phyloP scores from a whole-genome alignment of 1,140 invertebrate species.

The Cotesia vestalis region DNA sequence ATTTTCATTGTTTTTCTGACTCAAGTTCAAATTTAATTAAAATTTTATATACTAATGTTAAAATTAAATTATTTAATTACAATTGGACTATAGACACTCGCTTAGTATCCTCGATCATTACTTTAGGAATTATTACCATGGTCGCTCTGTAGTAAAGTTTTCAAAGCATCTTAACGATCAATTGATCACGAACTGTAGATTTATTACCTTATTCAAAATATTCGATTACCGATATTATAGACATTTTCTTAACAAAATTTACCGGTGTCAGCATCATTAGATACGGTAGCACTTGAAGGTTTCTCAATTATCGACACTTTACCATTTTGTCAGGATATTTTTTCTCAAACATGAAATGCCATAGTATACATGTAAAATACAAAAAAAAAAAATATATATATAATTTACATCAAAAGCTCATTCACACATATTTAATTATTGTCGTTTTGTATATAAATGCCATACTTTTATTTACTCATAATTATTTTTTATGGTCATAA shows the following conservation, averaged over 20 bases:
- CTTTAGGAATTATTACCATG: slow-evolving; percentile 45
- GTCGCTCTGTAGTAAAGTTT: slow-evolving; percentile 57
- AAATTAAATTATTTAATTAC: not conserved
- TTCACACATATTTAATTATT: no score
- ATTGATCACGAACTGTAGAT: not conserved
- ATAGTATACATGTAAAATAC: no score
- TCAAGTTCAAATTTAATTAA: no score
- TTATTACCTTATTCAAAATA: not conserved
- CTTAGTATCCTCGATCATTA: not conserved
- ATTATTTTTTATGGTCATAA: no score
- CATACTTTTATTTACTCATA: no score
- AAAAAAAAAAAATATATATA: no score
- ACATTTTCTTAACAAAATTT: not conserved
- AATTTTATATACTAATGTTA: no score
- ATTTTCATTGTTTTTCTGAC: no score
- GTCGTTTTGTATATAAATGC: no score
- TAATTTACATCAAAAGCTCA: not conserved
- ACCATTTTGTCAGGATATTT: no score
- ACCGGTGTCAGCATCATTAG: not conserved
- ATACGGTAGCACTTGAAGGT: slow-evolving; percentile 3
- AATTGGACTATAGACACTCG: not conserved
- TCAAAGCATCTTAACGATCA: slow-evolving; percentile 40
- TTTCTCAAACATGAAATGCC: no score
- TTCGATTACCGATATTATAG: slow-evolving; percentile 31
- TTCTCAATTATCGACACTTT: slow-evolving; percentile 21